A percentile compares a stretch with the other conserved stretches of the same genome.
Evolutionary conservation across 2,797 vertebrate species (phyloP).

Genomic region (Lophius americanus): DNA sequence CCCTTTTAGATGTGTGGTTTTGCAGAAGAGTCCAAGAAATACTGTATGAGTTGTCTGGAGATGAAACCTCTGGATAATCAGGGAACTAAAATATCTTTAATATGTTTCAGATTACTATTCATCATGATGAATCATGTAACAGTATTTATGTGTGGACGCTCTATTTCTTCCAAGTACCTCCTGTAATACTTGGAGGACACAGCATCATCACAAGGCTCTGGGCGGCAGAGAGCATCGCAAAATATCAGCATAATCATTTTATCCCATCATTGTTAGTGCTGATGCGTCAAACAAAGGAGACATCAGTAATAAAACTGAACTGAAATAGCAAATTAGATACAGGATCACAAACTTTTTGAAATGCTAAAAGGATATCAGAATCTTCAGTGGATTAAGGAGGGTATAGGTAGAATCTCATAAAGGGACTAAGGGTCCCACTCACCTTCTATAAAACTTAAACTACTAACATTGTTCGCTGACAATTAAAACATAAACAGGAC

Average conservation of each 20-base stretch:
- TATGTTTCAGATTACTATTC: constrained; percentile 19
- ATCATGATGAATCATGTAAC: constrained; percentile 15
- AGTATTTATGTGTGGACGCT: constrained; percentile 1
- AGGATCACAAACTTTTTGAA: constrained; percentile 11
- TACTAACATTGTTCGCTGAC: no score
- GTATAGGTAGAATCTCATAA: no score
- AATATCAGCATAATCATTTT: constrained; percentile 12
- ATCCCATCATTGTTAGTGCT: constrained; percentile 7
- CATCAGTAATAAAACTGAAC: constrained; percentile 11
- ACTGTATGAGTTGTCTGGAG: neutral
- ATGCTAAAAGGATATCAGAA: constrained; percentile 4
- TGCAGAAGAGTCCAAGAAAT: constrained; percentile 1
- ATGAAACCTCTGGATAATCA: constrained; percentile 1
- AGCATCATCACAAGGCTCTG: constrained; percentile 23
- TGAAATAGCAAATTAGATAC: constrained; percentile 42
- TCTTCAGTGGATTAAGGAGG: neutral
- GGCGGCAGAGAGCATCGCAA: constrained; percentile 15
- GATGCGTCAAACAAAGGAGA: constrained; percentile 28
- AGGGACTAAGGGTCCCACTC: no score
- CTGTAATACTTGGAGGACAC: neutral
- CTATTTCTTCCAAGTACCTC: neutral
- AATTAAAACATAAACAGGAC: no score
- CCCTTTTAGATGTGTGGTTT: neutral
- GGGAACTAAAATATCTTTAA: neutral
- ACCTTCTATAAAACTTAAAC: no score